Evolutionary conservation across 92 coral and sea anemone species (phyloP).

Genomic region (Phenganax marumi): DNA sequence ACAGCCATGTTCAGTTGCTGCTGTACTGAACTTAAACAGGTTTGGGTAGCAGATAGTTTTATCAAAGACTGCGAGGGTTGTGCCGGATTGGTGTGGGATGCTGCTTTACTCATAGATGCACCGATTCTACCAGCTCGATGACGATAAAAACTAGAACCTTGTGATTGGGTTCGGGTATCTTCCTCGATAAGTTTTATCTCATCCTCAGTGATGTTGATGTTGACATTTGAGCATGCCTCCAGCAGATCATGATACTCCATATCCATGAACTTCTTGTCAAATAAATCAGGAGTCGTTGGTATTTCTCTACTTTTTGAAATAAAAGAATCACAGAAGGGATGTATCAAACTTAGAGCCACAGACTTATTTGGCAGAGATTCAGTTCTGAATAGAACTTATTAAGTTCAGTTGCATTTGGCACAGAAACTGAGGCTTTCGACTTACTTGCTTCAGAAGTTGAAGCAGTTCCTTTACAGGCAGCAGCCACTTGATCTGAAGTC

Average conservation of each 20-base stretch:
- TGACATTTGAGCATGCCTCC: conserved; percentile 54
- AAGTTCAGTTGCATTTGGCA: conserved; percentile 38
- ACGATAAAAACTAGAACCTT: conserved; percentile 61
- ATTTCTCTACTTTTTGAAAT: conserved; percentile 58
- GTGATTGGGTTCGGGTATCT: conserved; percentile 48
- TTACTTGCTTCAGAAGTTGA: conserved; percentile 8
- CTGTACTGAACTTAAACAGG: conserved; percentile 32
- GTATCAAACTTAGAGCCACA: conserved; percentile 56
- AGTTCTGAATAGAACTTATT: conserved; percentile 44
- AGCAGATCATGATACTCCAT: conserved; percentile 60
- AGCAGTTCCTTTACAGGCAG: background rate
- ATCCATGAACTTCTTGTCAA: conserved; percentile 56
- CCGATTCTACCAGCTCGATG: conserved; percentile 76
- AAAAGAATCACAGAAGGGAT: conserved; percentile 62
- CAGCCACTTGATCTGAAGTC: conserved; percentile 7
- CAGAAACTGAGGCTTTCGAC: conserved; percentile 8
- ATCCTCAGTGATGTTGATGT: conserved; percentile 46
- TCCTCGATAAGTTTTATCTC: conserved; percentile 43
- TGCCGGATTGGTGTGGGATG: conserved; percentile 62
- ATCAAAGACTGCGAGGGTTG: conserved; percentile 63
- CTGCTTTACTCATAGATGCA: conserved; percentile 65
- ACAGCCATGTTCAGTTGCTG: conserved; percentile 51
- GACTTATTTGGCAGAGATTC: conserved; percentile 61
- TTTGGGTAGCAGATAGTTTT: conserved; percentile 65
- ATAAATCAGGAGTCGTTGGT: conserved; percentile 53